Evolutionary conservation across 2,888 invertebrate species (phyloP).

Genomic region (Cloeon dipterum): DNA sequence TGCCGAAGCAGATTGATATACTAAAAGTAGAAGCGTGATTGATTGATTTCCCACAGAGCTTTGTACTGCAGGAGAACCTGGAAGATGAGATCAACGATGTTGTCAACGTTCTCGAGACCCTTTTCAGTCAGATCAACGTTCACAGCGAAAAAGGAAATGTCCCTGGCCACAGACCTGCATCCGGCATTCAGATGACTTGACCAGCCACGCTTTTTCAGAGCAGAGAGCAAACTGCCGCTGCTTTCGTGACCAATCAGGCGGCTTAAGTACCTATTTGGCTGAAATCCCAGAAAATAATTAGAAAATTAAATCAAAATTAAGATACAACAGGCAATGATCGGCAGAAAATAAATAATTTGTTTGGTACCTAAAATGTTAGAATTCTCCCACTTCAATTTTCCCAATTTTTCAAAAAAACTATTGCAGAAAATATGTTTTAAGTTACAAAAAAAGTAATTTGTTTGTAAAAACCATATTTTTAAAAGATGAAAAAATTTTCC

Average conservation of each 20-base stretch:
- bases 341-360: slow-evolving; percentile 3
- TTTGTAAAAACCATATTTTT: too few relatives aligned
- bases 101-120: slow-evolving; percentile 71
- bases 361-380: background rate
- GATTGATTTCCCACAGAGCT: background rate
- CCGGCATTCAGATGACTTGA: slow-evolving; percentile 74
- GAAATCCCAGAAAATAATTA: slow-evolving; percentile 53
- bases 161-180: too few relatives aligned
- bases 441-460: too few relatives aligned
- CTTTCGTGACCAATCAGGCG: slow-evolving; percentile 94
- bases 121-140: slow-evolving; percentile 76
- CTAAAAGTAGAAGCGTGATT: slow-evolving; percentile 25
- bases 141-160: slow-evolving; percentile 67
- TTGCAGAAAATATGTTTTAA: too few relatives aligned
- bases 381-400: too few relatives aligned
- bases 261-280: slow-evolving; percentile 70
- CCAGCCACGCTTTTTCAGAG: slow-evolving; percentile 73
- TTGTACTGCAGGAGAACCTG: slow-evolving; percentile 35
- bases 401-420: too few relatives aligned
- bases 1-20: slow-evolving; percentile 62
- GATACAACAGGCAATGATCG: too few relatives aligned
- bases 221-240: slow-evolving; percentile 75
- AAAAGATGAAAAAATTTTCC: too few relatives aligned
- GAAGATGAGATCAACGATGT: slow-evolving; percentile 61
- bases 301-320: too few relatives aligned